These are phyloP conservation scores for Coryphaenoides rupestris DNA, from an alignment of 2,113 vertebrate genomes.

Conservation along the genomic window DNA sequence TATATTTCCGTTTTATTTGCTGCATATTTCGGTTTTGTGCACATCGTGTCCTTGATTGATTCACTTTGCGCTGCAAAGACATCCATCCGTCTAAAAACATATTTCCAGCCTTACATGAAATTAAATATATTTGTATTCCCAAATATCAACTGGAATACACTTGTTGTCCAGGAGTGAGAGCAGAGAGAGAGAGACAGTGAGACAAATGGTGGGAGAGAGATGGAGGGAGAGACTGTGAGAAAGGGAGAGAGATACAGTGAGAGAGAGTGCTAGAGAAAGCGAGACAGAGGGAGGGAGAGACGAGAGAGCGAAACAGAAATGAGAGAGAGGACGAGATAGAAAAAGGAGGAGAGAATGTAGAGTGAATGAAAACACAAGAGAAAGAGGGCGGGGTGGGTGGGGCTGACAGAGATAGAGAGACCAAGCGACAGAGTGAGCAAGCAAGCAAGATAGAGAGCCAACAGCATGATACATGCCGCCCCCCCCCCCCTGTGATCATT, in stretches of 20 bases:
- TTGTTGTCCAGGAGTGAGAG: no score
- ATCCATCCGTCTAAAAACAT: no score
- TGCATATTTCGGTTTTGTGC: no score
- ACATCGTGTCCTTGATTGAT: no score
- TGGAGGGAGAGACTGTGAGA: background rate
- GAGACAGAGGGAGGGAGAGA: background rate
- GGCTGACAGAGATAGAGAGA: background rate
- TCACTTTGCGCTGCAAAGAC: no score
- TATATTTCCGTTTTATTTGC: no score
- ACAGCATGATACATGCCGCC: background rate
- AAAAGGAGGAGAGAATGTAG: no score
- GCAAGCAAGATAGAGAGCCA: background rate
- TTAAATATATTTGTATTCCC: no score
- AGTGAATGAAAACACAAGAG: background rate
- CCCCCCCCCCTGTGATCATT: slow-evolving; percentile 25
- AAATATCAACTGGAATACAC: no score
- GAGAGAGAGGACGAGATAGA: background rate
- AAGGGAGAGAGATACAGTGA: background rate
- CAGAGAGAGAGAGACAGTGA: no score
- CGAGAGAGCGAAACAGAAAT: no score
- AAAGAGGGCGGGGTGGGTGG: background rate
- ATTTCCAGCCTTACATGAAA: no score
- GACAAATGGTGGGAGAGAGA: background rate
- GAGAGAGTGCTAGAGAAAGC: background rate
- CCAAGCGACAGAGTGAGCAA: background rate